Evolutionary conservation across 2,888 invertebrate species (phyloP), one percentile per base, ranked within the genome.

Genomic region (Malthinus seriepunctatus): DNA sequence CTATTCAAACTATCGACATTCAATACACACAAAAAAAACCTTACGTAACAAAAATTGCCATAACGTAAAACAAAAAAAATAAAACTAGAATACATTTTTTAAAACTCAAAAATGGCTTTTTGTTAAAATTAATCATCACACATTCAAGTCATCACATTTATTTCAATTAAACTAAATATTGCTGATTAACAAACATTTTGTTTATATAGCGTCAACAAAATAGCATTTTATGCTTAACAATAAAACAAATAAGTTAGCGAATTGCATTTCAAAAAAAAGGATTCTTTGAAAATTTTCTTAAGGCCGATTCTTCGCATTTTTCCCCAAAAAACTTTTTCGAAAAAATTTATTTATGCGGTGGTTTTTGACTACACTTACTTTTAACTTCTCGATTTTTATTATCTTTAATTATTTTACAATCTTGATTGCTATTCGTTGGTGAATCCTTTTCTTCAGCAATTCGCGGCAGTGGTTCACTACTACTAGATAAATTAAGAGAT

Each of bases 401-500:
- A 23, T 55, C 53, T 39, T 45, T 51, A n/a, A 38, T 10, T 15
- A 42, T 51, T 14, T 56, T 51, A 11, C 50, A 32, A 34, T 62
- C 62, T 38, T 62, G 62, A 32, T 38, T 52, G 39, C 51, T 51
- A 12, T 88, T 88, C 0, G 90, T 89, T 0, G 90, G 90, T 11
- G 89, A 90, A 76, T 91, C 90, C 73, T 92, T 93, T 76, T 93
- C 93, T 78, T 93, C 93, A 0, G 93, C 93, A 58, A 93, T 93
- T 64, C 93, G 80, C 0, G 93, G 93, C 71, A 93, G 78, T 52
- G 88, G 81, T 70, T 84, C 85, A 51, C 82, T 81, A 10, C 82
- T 80, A 32, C 80, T 79, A n/a, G 82, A 78, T 49, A 83, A 70
- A 42, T 80, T 79, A 34, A 83, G 69, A 1, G 81, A 79, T 44